These are phyloP conservation scores for Scaptomyza caliginosa DNA, from an alignment of 2,888 invertebrate species.

Conservation along the genomic window DNA sequence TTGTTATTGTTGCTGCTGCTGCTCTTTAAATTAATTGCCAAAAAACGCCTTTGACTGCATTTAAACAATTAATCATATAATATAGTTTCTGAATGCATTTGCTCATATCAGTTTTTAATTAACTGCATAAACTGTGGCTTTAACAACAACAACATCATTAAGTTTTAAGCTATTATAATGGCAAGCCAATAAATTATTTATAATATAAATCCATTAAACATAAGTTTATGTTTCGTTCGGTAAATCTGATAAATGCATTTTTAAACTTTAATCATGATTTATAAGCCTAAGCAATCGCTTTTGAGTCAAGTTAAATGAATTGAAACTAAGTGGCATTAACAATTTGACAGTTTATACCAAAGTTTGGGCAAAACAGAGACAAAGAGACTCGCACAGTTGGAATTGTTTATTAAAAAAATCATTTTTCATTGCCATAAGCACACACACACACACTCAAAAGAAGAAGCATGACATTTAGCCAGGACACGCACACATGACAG, in stretches of 20 bases:
- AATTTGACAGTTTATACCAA: slow-evolving; percentile 35
- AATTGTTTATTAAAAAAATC: slow-evolving; percentile 52
- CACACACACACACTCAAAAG: slow-evolving; percentile 7
- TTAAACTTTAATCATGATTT: neutral
- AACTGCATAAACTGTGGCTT: slow-evolving; percentile 44
- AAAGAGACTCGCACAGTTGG: slow-evolving; percentile 9
- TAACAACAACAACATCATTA: slow-evolving; percentile 2
- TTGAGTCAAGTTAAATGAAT: slow-evolving; percentile 29
- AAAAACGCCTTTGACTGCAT: slow-evolving; percentile 28
- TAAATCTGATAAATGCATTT: neutral
- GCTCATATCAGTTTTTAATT: slow-evolving; percentile 51
- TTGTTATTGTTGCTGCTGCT: slow-evolving; percentile 3
- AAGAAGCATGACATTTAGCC: slow-evolving; percentile 11
- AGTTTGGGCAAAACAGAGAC: slow-evolving; percentile 3
- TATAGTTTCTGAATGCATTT: slow-evolving; percentile 2
- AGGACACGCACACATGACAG: slow-evolving; percentile 68
- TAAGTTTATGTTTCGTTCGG: neutral
- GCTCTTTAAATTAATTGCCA: slow-evolving; percentile 38
- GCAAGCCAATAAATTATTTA: neutral
- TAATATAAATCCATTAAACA: neutral
- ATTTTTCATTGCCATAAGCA: slow-evolving; percentile 67
- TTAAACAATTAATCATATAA: slow-evolving; percentile 58
- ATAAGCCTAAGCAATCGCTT: no score
- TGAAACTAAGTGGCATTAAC: slow-evolving; percentile 25
- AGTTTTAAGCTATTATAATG: neutral